Base-by-base conservation (phyloP, 1,140 invertebrate species). In the Oncopeltus fasciatus region DNA sequence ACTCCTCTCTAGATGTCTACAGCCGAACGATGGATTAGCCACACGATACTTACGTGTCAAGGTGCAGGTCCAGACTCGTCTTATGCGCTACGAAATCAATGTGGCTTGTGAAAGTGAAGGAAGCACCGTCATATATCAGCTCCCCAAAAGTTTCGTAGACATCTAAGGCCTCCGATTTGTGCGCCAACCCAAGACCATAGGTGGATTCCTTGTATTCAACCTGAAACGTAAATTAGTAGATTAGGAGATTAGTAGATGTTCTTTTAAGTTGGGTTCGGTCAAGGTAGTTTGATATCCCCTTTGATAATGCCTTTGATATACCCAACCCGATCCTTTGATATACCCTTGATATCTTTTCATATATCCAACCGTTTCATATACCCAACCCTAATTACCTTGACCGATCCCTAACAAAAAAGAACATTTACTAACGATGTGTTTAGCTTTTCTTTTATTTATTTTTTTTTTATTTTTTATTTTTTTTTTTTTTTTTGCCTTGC, bases 1-100 rank as follows among this genome's bases (percentile, higher is more conserved):
- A n/a, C n/a, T n/a, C n/a, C n/a, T n/a, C n/a, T n/a, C n/a, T n/a
- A n/a, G n/a, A n/a, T n/a, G n/a, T n/a, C n/a, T n/a, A n/a, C n/a
- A n/a, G n/a, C n/a, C n/a, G n/a, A n/a, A n/a, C n/a, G n/a, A n/a
- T n/a, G n/a, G n/a, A n/a, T n/a, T n/a, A n/a, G n/a, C n/a, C n/a
- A n/a, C n/a, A n/a, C n/a, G n/a, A 20, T 63, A 78, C 81, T 80
- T 73, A 85, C 83, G 83, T 78, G 68, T 89, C 86, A 57, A 89
- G 70, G 73, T 89, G 86, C 44, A 89, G 64, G 64, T 88, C 83
- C 1, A 82, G 59, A 18, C 73, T 71, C 2, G 74, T 66, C 43
- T 77, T 72, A 2, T 67, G 65, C 53, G 72, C 69, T 3, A 71
- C 68, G 51, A 74, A 65, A 63, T 74, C 71, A 33, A 76, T 65